Percentiles rank a stretch among this genome's conserved stretches.
Conservation (phyloP, 2,797 vertebrate species). For the Nothura maculosa region DNA sequence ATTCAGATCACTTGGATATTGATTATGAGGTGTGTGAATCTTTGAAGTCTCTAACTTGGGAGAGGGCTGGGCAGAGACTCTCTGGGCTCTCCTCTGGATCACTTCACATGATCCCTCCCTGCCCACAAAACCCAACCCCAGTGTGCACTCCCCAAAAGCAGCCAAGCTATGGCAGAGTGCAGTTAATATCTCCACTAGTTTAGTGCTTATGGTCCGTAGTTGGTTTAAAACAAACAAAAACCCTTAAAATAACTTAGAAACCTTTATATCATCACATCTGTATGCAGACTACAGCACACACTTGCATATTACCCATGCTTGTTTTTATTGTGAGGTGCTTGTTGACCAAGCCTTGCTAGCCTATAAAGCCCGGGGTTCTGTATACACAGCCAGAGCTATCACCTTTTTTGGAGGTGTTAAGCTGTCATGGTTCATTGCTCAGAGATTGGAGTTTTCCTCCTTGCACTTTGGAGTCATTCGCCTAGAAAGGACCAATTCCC, state of each 20-base stretch:
- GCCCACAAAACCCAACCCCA: accelerated
- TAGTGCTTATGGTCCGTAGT: neutral
- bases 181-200: neutral
- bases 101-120: neutral
- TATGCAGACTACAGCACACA: neutral
- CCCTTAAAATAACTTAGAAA: neutral
- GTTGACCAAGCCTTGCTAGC: neutral
- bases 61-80: neutral
- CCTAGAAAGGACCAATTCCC: neutral
- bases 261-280: neutral
- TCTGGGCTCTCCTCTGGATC: neutral
- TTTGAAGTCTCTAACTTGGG: neutral
- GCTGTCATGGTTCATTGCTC: neutral
- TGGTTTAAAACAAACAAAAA: too few relatives aligned
- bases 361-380: neutral
- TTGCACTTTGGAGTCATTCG: neutral
- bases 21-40: constrained; percentile 92
- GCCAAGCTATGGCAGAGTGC: neutral
- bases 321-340: neutral
- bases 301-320: neutral
- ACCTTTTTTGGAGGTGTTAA: neutral
- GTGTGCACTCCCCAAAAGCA: neutral
- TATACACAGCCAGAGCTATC: constrained; percentile 10
- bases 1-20: constrained; percentile 93
- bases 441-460: neutral